Percentiles rank a stretch among this genome's conserved stretches.
Evolutionary conservation across 1,140 invertebrate species (phyloP).

Genomic region (Tetragnatha versicolor): DNA sequence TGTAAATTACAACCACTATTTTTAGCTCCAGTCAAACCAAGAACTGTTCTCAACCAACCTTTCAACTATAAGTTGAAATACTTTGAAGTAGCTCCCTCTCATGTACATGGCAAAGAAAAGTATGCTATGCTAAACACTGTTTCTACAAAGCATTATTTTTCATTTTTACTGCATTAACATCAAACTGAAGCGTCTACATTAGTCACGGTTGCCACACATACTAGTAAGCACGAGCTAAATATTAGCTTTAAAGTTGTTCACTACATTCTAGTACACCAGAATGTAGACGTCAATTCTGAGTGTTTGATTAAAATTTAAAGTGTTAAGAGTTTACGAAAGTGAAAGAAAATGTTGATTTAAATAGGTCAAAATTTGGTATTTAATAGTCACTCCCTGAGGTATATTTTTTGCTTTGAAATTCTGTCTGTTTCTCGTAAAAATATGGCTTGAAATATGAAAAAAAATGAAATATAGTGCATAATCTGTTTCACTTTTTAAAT

Average conservation of each 20-base stretch:
- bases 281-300: not conserved
- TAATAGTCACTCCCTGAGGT: too few relatives aligned
- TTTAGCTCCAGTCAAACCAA: constrained; percentile 5
- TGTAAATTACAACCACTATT: constrained; percentile 5
- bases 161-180: constrained; percentile 2
- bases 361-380: too few relatives aligned
- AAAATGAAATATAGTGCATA: too few relatives aligned
- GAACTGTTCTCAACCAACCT: constrained; percentile 12
- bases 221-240: constrained; percentile 29
- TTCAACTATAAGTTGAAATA: constrained; percentile 40
- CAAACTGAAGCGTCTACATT: constrained; percentile 25
- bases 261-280: not conserved
- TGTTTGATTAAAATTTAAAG: too few relatives aligned
- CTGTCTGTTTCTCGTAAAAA: too few relatives aligned
- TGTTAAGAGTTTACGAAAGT: too few relatives aligned
- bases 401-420: too few relatives aligned
- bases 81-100: constrained; percentile 37
- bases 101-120: constrained; percentile 13
- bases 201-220: not conserved
- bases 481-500: too few relatives aligned
- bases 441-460: too few relatives aligned
- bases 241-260: constrained; percentile 8
- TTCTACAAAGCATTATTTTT: constrained; percentile 20
- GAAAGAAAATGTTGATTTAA: too few relatives aligned
- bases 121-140: constrained; percentile 26